phyloP scores from a whole-genome alignment of 2,888 invertebrate genomes.

The Blastobasis lacticolella region DNA sequence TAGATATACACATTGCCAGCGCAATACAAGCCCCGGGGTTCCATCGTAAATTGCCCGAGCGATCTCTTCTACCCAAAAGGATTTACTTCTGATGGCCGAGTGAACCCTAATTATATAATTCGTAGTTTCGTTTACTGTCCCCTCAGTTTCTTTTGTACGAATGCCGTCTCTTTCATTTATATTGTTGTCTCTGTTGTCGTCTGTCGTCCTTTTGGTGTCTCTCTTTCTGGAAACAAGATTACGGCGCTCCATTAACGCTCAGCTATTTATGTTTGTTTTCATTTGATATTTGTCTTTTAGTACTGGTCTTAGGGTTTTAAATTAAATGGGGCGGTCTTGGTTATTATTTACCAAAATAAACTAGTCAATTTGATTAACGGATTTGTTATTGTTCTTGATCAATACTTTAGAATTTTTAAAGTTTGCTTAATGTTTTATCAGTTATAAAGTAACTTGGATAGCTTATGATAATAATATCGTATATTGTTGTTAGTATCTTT shows the following conservation, averaged over 20 bases:
- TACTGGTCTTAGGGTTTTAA: no score
- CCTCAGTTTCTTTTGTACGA: neutral
- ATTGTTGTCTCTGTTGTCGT: no score
- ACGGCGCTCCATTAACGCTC: conserved; percentile 15
- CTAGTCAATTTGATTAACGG: no score
- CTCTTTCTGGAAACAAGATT: conserved; percentile 16
- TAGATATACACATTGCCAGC: neutral
- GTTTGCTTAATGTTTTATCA: no score
- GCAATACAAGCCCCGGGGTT: conserved; percentile 14
- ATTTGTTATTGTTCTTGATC: no score
- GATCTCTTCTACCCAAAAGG: conserved; percentile 27
- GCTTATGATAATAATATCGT: no score
- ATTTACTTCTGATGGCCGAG: conserved; percentile 41
- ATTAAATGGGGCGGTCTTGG: no score
- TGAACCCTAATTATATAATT: conserved; percentile 43
- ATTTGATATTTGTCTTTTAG: neutral
- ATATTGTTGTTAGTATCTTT: no score
- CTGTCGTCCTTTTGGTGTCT: neutral
- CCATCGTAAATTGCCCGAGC: conserved; percentile 23
- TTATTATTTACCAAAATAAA: no score
- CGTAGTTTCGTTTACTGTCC: conserved; percentile 27
- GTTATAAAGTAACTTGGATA: no score
- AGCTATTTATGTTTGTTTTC: conserved; percentile 2
- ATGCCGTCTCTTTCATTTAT: no score
- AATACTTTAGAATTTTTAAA: no score